Evolutionary conservation across 2,113 vertebrate species (phyloP).

Genomic region (Sus scrofa): DNA sequence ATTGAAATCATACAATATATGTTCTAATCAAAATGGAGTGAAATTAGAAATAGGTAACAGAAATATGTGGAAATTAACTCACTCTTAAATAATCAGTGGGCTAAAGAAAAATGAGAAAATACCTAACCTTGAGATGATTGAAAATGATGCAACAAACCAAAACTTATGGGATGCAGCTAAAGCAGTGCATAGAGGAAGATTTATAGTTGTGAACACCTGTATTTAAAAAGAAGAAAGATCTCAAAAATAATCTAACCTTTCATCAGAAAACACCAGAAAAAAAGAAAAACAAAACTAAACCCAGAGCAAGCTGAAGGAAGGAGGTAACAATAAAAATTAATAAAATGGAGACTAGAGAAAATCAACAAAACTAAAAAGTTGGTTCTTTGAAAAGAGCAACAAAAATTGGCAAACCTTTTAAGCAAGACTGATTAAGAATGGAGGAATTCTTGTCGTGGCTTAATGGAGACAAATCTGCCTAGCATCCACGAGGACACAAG

Average conservation of each 20-base stretch:
- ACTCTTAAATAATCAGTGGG: not conserved
- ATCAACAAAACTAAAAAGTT: not conserved
- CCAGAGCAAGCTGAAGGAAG: not conserved
- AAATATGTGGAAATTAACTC: not conserved
- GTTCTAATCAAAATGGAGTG: not conserved
- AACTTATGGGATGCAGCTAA: not conserved
- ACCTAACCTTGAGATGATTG: not conserved
- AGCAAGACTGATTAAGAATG: not conserved
- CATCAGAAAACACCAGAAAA: not conserved
- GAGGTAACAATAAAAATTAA: not conserved
- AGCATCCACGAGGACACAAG: too few species aligned
- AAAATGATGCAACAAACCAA: not conserved
- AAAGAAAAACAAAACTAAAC: not conserved
- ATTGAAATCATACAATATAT: not conserved
- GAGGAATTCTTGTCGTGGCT: too few species aligned
- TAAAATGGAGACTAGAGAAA: not conserved
- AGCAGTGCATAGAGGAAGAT: not conserved
- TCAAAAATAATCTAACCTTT: not conserved
- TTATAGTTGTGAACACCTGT: not conserved
- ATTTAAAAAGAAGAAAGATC: not conserved
- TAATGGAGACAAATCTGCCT: too few species aligned
- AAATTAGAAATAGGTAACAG: constrained; percentile 34
- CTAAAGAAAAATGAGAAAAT: constrained; percentile 28
- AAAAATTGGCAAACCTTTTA: not conserved
- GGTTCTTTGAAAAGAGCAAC: not conserved